phyloP scores from a whole-genome alignment of 1,140 invertebrate species.

The Diprion similis region DNA sequence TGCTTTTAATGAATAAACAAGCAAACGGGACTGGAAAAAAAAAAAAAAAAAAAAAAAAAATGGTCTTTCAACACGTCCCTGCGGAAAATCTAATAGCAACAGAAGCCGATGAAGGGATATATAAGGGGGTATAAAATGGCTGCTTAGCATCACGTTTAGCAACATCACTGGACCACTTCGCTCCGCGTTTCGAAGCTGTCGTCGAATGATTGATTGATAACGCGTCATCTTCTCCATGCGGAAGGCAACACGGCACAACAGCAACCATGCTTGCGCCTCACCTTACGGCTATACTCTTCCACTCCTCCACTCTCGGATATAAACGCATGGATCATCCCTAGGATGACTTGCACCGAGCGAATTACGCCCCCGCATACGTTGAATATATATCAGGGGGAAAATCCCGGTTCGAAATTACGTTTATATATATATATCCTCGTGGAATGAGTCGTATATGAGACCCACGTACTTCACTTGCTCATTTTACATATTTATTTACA shows the following conservation, averaged over 20 bases:
- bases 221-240: conserved; percentile 23
- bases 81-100: too few relatives aligned
- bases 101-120: too few relatives aligned
- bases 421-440: too few relatives aligned
- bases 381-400: not conserved
- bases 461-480: too few relatives aligned
- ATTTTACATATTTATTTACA: too few relatives aligned
- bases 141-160: conserved; percentile 46
- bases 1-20: too few relatives aligned
- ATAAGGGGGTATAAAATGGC: conserved; percentile 24
- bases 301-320: not conserved
- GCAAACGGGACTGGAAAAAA: too few relatives aligned
- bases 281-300: not conserved
- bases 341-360: conserved; percentile 50
- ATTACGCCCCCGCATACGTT: conserved; percentile 46
- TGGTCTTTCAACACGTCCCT: too few relatives aligned
- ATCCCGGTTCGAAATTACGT: not conserved
- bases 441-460: too few relatives aligned
- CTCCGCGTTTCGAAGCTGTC: conserved; percentile 38
- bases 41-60: too few relatives aligned
- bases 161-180: conserved; percentile 50
- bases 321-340: conserved; percentile 36
- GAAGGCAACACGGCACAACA: not conserved
- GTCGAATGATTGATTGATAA: conserved; percentile 40
- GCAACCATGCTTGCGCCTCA: too few relatives aligned